These are phyloP conservation scores for Parnassius glacialis DNA, from an alignment of 2,888 invertebrate genomes.

Conservation along the genomic window DNA sequence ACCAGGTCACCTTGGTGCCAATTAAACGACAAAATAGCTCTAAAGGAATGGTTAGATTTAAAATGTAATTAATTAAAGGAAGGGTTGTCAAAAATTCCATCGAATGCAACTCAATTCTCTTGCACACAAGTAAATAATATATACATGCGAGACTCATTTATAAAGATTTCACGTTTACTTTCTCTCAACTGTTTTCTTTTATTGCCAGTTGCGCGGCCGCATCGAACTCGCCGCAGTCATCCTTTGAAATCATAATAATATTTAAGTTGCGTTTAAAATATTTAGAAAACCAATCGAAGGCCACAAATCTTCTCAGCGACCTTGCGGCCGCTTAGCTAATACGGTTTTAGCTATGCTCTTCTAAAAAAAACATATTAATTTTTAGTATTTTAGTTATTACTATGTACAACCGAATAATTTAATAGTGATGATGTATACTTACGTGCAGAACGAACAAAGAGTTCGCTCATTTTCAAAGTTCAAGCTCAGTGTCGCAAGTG, in stretches of 20 bases:
- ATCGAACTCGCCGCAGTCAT: constrained; percentile 33
- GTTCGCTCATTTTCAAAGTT: too few species aligned
- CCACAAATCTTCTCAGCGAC: constrained; percentile 35
- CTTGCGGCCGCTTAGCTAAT: constrained; percentile 43
- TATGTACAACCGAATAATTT: too few species aligned
- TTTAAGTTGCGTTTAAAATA: constrained; percentile 26
- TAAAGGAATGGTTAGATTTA: constrained; percentile 23
- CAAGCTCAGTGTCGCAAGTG: too few species aligned
- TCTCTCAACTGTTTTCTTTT: constrained; percentile 55
- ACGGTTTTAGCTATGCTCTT: constrained; percentile 34
- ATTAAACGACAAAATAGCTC: constrained; percentile 24
- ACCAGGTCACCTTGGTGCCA: constrained; percentile 33
- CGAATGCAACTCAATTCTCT: constrained; percentile 31
- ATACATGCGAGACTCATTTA: constrained; percentile 43
- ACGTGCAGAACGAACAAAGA: too few species aligned
- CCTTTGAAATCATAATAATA: constrained; percentile 27
- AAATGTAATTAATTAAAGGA: constrained; percentile 32
- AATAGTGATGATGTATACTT: too few species aligned
- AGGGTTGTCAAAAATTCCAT: constrained; percentile 8
- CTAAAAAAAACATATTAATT: not conserved
- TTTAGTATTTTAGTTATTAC: too few species aligned
- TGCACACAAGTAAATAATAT: constrained; percentile 33
- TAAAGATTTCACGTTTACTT: constrained; percentile 67
- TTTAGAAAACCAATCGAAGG: constrained; percentile 29
- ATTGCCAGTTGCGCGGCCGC: constrained; percentile 40